Conservation (phyloP, 2,888 invertebrate species). For the Cancer borealis region DNA sequence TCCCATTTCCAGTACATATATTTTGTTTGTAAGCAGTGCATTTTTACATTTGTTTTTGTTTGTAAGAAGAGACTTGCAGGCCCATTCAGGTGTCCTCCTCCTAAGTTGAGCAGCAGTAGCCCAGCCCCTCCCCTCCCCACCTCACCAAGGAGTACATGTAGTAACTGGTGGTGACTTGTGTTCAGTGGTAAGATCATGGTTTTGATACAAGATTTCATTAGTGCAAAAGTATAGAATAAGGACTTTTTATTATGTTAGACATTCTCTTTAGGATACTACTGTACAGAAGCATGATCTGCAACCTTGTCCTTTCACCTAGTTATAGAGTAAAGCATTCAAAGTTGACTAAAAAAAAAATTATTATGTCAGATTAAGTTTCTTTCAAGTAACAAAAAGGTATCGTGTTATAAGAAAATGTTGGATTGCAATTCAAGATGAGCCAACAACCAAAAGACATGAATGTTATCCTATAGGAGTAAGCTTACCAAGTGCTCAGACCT, state of each 20-base stretch:
- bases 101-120: conserved; percentile 36
- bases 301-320: conserved; percentile 35
- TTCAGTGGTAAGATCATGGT: conserved; percentile 55
- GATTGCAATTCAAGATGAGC: conserved; percentile 17
- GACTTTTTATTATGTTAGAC: conserved; percentile 42
- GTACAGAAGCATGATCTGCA: conserved; percentile 56
- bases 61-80: neutral
- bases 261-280: conserved; percentile 48
- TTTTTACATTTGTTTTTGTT: neutral
- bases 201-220: conserved; percentile 63
- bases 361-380: neutral
- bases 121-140: neutral
- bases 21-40: neutral
- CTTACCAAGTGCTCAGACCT: conserved; percentile 33
- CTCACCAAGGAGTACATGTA: conserved; percentile 52
- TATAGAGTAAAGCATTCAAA: neutral
- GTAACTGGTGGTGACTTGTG: conserved; percentile 56
- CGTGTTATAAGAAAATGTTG: neutral
- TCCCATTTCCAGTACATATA: neutral
- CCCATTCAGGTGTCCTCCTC: neutral
- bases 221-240: conserved; percentile 56
- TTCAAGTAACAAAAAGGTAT: neutral
- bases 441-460: conserved; percentile 15
- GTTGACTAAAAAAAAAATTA: neutral
- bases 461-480: conserved; percentile 37